A percentile compares a stretch with the other conserved stretches of the same genome.
Evolutionary conservation across 2,888 invertebrate genomes (phyloP).

Genomic region (Iphiclides podalirius): DNA sequence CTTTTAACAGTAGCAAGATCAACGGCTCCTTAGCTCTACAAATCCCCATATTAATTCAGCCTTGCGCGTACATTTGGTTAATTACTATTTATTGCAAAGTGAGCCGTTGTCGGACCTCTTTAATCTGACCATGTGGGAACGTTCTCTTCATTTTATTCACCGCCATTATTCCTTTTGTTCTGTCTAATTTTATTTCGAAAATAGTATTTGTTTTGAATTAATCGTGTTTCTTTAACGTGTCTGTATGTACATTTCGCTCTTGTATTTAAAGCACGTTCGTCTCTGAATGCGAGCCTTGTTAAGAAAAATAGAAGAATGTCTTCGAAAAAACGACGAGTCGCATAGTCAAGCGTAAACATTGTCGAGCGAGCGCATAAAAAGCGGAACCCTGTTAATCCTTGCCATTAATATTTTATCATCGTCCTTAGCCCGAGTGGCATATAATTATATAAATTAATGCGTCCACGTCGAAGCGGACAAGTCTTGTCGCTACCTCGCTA

Average conservation of each 20-base stretch:
- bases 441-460: slow-evolving; percentile 21
- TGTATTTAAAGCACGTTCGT: not conserved
- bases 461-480: slow-evolving; percentile 12
- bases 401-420: slow-evolving; percentile 1
- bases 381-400: not conserved
- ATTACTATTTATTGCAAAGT: slow-evolving; percentile 51
- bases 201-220: no score
- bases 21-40: slow-evolving; percentile 48
- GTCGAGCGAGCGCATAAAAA: not conserved
- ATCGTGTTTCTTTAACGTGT: no score
- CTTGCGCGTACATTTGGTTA: slow-evolving; percentile 64
- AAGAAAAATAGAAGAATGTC: not conserved
- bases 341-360: not conserved
- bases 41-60: slow-evolving; percentile 67
- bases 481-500: slow-evolving; percentile 21
- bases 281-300: not conserved
- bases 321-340: not conserved
- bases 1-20: slow-evolving; percentile 32
- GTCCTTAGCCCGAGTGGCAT: not conserved
- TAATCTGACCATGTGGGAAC: slow-evolving; percentile 13
- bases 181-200: no score
- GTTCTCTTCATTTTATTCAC: not conserved
- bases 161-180: no score
- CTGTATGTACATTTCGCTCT: no score
- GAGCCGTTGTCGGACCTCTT: slow-evolving; percentile 28